A percentile compares a stretch with the other conserved stretches of the same genome.
phyloP scores from a whole-genome alignment of 2,797 vertebrate genomes.

The Arrhamphus sclerolepis region DNA sequence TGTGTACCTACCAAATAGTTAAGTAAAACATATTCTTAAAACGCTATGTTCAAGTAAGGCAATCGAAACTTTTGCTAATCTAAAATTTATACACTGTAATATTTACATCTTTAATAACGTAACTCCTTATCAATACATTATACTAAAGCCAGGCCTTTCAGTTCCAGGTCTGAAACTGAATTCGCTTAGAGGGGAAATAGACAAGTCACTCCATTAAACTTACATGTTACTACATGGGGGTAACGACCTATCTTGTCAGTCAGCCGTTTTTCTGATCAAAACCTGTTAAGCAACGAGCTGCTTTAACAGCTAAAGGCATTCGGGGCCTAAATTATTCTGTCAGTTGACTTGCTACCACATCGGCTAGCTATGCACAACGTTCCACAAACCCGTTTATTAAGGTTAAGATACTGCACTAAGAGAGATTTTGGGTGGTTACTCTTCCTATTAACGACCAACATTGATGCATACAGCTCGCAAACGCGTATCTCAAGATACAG shows the following conservation, averaged over 20 bases:
- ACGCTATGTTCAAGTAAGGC: conserved; percentile 1
- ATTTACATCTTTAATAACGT: not conserved
- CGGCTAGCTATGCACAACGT: conserved; percentile 33
- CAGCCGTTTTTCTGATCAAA: not conserved
- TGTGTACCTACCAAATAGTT: not conserved
- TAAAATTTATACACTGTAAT: too few relatives aligned
- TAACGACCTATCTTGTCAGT: not conserved
- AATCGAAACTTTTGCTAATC: too few relatives aligned
- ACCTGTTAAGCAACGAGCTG: conserved; percentile 10
- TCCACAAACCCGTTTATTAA: conserved; percentile 11
- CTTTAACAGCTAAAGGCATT: conserved; percentile 27
- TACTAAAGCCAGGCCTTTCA: conserved; percentile 22
- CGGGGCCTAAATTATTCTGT: conserved; percentile 45
- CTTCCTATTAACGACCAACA: not conserved
- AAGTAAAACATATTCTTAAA: not conserved
- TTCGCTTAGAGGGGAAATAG: conserved; percentile 3
- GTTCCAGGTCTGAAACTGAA: conserved; percentile 5
- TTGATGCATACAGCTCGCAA: not conserved
- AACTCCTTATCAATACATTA: not conserved
- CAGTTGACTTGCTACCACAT: conserved; percentile 29
- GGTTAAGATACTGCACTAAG: not conserved
- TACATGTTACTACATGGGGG: too few relatives aligned
- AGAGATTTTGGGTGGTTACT: not conserved
- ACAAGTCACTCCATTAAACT: not conserved
- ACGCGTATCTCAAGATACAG: not conserved